A percentile compares a stretch with the other conserved stretches of the same genome.
phyloP scores from a whole-genome alignment of 53 echinoderm and acorn worm genomes.

The Stichopus horrens region DNA sequence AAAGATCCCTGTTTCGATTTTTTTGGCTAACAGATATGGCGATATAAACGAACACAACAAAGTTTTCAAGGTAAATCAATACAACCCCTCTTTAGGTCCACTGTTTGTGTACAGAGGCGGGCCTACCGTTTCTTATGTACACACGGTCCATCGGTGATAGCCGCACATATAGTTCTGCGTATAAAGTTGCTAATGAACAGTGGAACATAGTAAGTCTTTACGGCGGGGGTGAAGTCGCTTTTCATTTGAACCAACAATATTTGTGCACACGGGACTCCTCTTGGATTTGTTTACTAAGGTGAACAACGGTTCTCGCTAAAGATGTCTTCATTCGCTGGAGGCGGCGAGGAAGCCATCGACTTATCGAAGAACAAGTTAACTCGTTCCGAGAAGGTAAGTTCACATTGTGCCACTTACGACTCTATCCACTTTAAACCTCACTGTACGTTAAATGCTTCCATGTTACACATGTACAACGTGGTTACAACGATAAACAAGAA shows the following conservation, averaged over 20 bases:
- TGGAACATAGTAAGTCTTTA: too few species aligned
- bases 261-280: neutral
- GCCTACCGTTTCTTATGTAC: neutral
- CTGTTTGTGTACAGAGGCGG: neutral
- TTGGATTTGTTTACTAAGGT: neutral
- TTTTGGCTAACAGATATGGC: neutral
- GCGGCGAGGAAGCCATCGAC: conserved; percentile 8
- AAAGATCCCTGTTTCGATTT: neutral
- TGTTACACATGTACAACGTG: too few species aligned
- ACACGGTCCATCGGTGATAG: too few species aligned
- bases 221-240: too few species aligned
- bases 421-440: too few species aligned
- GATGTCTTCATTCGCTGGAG: conserved; percentile 27
- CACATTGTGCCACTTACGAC: too few species aligned
- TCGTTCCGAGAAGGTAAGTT: conserved; percentile 23
- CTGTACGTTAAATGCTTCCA: too few species aligned
- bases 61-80: neutral
- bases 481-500: too few species aligned
- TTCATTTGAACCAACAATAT: too few species aligned
- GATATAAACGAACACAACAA: neutral
- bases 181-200: too few species aligned
- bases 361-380: neutral
- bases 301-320: neutral
- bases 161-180: too few species aligned
- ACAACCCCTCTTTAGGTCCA: neutral